Conservation (phyloP, 1,140 invertebrate species). For the Stenopsyche tienmushanensis region DNA sequence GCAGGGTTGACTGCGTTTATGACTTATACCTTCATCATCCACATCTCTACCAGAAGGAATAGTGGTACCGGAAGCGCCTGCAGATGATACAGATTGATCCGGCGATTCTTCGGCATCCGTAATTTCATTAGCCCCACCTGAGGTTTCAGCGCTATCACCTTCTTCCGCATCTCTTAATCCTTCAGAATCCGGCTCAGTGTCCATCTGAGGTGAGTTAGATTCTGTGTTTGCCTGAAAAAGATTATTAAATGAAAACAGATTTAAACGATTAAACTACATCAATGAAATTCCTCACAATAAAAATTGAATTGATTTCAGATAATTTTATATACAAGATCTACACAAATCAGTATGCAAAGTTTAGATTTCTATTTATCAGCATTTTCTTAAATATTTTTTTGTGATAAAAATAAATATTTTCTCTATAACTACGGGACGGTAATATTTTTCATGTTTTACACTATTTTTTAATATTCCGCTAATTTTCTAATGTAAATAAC, state of each 20-base stretch:
- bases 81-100: constrained; percentile 54
- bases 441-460: too few species aligned
- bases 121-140: constrained; percentile 43
- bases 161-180: constrained; percentile 44
- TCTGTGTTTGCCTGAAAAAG: constrained; percentile 48
- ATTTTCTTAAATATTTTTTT: too few species aligned
- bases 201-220: constrained; percentile 51
- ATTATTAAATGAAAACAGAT: too few species aligned
- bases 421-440: too few species aligned
- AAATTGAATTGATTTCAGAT: neutral
- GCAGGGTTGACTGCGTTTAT: too few species aligned
- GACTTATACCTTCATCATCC: constrained; percentile 18
- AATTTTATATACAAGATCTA: too few species aligned
- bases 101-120: constrained; percentile 51
- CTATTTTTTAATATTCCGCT: too few species aligned
- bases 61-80: constrained; percentile 47
- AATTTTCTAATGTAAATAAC: too few species aligned
- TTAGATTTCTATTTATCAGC: too few species aligned
- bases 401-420: too few species aligned
- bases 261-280: neutral
- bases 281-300: too few species aligned
- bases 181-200: constrained; percentile 48
- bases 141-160: constrained; percentile 43
- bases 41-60: constrained; percentile 44
- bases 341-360: too few species aligned